Evolutionary conservation across 92 coral and sea anemone species (phyloP).

Genomic region (Porites evermanni): DNA sequence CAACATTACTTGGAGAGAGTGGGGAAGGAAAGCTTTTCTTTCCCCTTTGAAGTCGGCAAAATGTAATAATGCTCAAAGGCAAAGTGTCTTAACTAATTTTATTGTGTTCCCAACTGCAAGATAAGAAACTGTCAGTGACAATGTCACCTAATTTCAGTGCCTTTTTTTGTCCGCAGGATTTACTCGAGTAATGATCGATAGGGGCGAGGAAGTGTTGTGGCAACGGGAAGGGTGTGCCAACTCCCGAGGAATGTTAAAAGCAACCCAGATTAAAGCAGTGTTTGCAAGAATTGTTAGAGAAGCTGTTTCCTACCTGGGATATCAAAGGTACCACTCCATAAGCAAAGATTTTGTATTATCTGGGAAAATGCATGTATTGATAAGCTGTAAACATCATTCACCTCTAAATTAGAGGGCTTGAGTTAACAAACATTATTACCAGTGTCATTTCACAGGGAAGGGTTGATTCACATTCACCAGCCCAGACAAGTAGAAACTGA

Average conservation of each 20-base stretch:
- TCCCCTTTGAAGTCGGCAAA: too few relatives aligned
- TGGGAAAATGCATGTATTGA: too few relatives aligned
- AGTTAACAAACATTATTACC: background rate
- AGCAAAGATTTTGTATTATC: too few relatives aligned
- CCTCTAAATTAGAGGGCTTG: background rate
- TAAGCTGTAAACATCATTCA: background rate
- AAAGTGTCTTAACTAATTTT: too few relatives aligned
- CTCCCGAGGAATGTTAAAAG: constrained; percentile 48
- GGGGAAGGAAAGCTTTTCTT: too few relatives aligned
- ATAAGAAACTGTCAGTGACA: too few relatives aligned
- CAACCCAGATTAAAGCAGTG: constrained; percentile 49
- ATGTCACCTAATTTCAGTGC: background rate
- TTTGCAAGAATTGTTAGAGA: constrained; percentile 51
- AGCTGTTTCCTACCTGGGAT: constrained; percentile 28
- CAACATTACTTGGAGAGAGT: too few relatives aligned
- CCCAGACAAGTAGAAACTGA: too few relatives aligned
- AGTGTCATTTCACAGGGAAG: too few relatives aligned
- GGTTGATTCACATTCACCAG: too few relatives aligned
- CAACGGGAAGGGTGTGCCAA: constrained; percentile 40
- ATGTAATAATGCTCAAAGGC: too few relatives aligned
- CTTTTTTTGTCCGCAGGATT: constrained; percentile 38
- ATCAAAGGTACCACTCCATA: constrained; percentile 1
- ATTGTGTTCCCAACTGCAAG: background rate
- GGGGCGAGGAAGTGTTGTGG: constrained; percentile 52
- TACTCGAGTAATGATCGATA: constrained; percentile 64